phyloP scores from a whole-genome alignment of 2,113 vertebrate genomes.

The Shinisaurus crocodilurus region DNA sequence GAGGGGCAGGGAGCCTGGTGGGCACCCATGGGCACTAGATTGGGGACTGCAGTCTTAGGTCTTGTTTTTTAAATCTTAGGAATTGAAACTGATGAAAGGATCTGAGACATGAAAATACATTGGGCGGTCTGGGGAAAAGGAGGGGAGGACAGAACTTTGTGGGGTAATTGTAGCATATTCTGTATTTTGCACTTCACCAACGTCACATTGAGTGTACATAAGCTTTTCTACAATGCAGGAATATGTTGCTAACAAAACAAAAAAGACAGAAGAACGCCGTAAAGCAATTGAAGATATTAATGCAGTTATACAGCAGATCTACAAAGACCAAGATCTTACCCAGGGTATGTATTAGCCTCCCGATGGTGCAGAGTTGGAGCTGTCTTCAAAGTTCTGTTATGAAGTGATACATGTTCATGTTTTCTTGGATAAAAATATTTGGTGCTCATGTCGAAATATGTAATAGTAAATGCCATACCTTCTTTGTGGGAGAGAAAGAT shows the following conservation, averaged over 20 bases:
- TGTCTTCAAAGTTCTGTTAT: not conserved
- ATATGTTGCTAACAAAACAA: slow-evolving; percentile 90
- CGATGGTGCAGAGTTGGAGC: not conserved
- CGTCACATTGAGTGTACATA: not conserved
- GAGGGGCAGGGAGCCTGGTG: too few species aligned
- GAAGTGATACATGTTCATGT: not conserved
- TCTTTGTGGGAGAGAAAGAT: not conserved
- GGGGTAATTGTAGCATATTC: not conserved
- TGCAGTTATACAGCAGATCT: slow-evolving; percentile 89
- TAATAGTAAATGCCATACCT: not conserved
- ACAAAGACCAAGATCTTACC: slow-evolving; percentile 92
- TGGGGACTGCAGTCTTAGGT: not conserved
- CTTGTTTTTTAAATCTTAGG: not conserved
- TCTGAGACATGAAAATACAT: not conserved
- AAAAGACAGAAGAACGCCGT: slow-evolving; percentile 87
- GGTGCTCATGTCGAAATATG: not conserved
- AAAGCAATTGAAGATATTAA: slow-evolving; percentile 87
- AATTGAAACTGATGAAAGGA: not conserved
- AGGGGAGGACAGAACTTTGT: not conserved
- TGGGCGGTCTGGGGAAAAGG: not conserved
- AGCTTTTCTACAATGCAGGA: slow-evolving; percentile 73
- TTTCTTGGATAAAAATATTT: not conserved
- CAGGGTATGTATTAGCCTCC: slow-evolving; percentile 75
- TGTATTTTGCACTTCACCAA: not conserved
- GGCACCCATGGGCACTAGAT: too few species aligned